These are phyloP conservation scores for Amphilophus citrinellus DNA, from an alignment of 2,113 vertebrate genomes.

Conservation along the genomic window DNA sequence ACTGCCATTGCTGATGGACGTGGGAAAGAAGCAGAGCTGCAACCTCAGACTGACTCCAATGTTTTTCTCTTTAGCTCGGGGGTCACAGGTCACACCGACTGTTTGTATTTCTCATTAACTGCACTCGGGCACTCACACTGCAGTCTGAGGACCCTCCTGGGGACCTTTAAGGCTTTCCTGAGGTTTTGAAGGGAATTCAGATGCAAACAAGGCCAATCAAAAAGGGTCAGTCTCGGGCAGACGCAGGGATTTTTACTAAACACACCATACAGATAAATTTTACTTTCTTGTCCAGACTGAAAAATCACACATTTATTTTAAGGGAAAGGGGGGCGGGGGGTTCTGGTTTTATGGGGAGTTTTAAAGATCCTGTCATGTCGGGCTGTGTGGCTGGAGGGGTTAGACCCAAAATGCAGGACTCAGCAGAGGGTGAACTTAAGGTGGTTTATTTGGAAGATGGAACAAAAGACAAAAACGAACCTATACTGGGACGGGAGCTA, in stretches of 20 bases:
- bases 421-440: too few species aligned
- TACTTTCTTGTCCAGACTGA: rapidly evolving
- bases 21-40: slow-evolving; percentile 15
- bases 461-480: too few species aligned
- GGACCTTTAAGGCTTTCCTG: background rate
- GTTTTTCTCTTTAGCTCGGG: background rate
- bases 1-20: background rate
- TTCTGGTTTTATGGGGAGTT: background rate
- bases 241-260: background rate
- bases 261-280: background rate
- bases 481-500: too few species aligned
- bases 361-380: background rate
- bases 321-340: rapidly evolving
- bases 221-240: background rate
- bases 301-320: rapidly evolving
- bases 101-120: slow-evolving; percentile 15
- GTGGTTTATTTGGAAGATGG: too few species aligned
- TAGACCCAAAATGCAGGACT: too few species aligned
- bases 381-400: too few species aligned
- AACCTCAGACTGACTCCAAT: slow-evolving; percentile 14
- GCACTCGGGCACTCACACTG: background rate
- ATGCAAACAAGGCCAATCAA: background rate
- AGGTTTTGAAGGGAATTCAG: background rate
- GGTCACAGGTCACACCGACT: slow-evolving; percentile 20
- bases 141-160: background rate